These are phyloP conservation scores for Megamerina dolium DNA, from an alignment of 2,888 invertebrate species.

Conservation along the genomic window DNA sequence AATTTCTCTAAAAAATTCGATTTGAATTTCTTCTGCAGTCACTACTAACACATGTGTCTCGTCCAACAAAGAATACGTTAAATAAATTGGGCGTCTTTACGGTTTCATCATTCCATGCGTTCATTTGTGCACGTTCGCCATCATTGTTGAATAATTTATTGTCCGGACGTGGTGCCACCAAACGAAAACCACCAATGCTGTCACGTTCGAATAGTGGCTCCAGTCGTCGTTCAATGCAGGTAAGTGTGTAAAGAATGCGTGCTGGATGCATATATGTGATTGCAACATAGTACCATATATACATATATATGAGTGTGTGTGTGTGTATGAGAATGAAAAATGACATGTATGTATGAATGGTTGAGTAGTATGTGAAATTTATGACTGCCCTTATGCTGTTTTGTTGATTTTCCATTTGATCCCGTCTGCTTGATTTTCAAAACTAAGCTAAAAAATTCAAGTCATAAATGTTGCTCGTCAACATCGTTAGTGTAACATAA, in stretches of 20 bases:
- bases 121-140: conserved; percentile 93
- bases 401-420: too few relatives aligned
- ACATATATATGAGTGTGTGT: not conserved
- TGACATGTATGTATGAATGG: too few relatives aligned
- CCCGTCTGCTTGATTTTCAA: too few relatives aligned
- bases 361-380: too few relatives aligned
- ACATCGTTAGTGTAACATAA: too few relatives aligned
- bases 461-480: too few relatives aligned
- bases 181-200: conserved; percentile 81
- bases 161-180: conserved; percentile 85
- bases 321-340: not conserved
- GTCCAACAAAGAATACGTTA: conserved; percentile 88
- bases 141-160: conserved; percentile 85
- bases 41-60: conserved; percentile 88
- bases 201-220: conserved; percentile 86
- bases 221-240: conserved; percentile 80
- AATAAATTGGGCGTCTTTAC: conserved; percentile 96
- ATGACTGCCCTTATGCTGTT: too few relatives aligned
- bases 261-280: too few relatives aligned
- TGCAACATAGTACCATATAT: too few relatives aligned
- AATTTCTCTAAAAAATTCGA: not conserved
- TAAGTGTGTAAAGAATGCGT: conserved; percentile 46
- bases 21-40: conserved; percentile 60
- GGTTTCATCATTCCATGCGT: conserved; percentile 95
- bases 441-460: too few relatives aligned